Evolutionary conservation across 2,113 vertebrate genomes (phyloP).

Genomic region (Caranx ignobilis): DNA sequence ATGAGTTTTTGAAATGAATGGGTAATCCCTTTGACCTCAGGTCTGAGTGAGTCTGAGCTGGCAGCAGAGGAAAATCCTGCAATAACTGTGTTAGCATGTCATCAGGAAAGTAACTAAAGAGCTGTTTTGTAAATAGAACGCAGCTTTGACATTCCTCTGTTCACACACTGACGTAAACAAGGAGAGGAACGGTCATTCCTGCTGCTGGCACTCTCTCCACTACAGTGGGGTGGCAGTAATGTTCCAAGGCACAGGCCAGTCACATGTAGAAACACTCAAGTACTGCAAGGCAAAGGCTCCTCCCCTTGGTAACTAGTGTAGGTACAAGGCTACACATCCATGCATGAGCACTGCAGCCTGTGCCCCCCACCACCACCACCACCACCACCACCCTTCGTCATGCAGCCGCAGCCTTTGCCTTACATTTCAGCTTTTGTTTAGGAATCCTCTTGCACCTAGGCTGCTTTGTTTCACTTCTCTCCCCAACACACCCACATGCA

Average conservation of each 20-base stretch:
- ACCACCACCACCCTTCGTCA: neutral
- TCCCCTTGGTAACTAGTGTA: constrained; percentile 58
- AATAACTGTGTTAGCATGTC: constrained; percentile 50
- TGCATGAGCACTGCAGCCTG: constrained; percentile 52
- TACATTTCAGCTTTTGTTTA: constrained; percentile 46
- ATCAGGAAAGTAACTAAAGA: constrained; percentile 61
- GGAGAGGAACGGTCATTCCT: constrained; percentile 58
- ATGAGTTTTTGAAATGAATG: neutral
- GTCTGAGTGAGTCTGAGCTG: neutral
- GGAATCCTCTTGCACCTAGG: constrained; percentile 14
- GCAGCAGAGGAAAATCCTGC: neutral
- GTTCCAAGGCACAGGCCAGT: constrained; percentile 66
- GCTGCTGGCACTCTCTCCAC: constrained; percentile 57
- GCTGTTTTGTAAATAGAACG: constrained; percentile 74
- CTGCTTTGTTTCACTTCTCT: neutral
- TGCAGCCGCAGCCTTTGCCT: constrained; percentile 24
- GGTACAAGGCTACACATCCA: constrained; percentile 68
- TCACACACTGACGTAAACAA: constrained; percentile 70
- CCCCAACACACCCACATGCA: constrained; percentile 42
- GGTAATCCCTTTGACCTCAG: neutral
- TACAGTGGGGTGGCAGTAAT: constrained; percentile 79
- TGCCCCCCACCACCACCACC: neutral
- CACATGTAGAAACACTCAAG: constrained; percentile 72
- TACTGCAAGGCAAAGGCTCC: constrained; percentile 63
- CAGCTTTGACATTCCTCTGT: constrained; percentile 72